These are phyloP conservation scores for Drosophila parvula DNA, from an alignment of 1,140 invertebrate species.

Conservation along the genomic window DNA sequence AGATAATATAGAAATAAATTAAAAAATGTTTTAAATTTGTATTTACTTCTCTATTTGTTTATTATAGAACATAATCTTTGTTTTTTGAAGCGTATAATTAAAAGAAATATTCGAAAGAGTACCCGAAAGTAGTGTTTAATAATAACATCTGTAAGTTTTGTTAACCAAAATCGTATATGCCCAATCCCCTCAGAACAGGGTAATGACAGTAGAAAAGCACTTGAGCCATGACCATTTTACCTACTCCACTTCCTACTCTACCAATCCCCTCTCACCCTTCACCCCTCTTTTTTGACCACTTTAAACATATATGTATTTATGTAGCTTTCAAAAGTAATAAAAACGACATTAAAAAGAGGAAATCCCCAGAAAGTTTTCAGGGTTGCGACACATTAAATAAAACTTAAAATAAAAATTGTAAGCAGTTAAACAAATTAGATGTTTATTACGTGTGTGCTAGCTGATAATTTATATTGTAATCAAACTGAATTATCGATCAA, in stretches of 20 bases:
- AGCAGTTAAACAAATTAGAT: slow-evolving; percentile 3
- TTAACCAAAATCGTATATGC: neutral
- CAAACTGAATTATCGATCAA: slow-evolving; percentile 8
- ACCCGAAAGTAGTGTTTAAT: no score
- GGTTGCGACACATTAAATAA: slow-evolving; percentile 13
- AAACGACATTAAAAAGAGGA: slow-evolving; percentile 35
- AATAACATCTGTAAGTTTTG: neutral
- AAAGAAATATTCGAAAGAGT: neutral
- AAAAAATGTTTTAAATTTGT: neutral
- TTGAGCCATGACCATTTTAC: slow-evolving; percentile 48
- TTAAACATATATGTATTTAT: slow-evolving; percentile 12
- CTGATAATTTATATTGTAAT: slow-evolving; percentile 9
- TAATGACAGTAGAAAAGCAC: slow-evolving; percentile 19
- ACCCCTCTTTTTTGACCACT: slow-evolving; percentile 14
- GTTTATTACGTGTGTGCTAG: neutral
- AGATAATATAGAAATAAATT: neutral
- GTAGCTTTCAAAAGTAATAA: slow-evolving; percentile 41
- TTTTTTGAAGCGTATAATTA: neutral
- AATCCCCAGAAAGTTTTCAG: slow-evolving; percentile 21
- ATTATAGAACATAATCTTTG: neutral
- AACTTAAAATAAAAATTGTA: slow-evolving; percentile 3
- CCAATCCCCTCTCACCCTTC: slow-evolving; percentile 7
- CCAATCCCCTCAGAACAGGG: neutral
- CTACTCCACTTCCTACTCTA: slow-evolving; percentile 38
- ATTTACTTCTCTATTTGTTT: neutral